These are phyloP conservation scores for Agrochola macilenta DNA, from an alignment of 2,888 invertebrate genomes.

Conservation along the genomic window DNA sequence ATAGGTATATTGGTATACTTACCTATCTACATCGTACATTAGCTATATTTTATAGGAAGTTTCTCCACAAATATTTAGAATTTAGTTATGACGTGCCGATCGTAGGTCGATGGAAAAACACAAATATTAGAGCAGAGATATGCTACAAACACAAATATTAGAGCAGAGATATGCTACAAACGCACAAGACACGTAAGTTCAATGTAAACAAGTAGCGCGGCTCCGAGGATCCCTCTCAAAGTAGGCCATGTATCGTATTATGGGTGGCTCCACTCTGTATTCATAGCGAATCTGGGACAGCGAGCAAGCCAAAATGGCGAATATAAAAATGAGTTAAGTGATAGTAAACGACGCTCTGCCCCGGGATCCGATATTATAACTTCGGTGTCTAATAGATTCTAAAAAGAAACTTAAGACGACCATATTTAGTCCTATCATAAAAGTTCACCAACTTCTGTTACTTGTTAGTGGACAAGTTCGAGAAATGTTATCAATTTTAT, in stretches of 20 bases:
- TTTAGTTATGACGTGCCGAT: constrained; percentile 16
- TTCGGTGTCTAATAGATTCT: constrained; percentile 82
- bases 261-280: constrained; percentile 81
- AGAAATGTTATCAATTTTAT: constrained; percentile 60
- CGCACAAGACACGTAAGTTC: constrained; percentile 63
- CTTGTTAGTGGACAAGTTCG: constrained; percentile 57
- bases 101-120: constrained; percentile 26
- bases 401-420: constrained; percentile 73
- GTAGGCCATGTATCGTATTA: constrained; percentile 84
- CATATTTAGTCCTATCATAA: constrained; percentile 74
- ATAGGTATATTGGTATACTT: neutral
- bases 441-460: constrained; percentile 68
- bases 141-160: constrained; percentile 43
- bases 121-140: constrained; percentile 31
- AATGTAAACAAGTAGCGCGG: constrained; percentile 76
- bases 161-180: constrained; percentile 26
- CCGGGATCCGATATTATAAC: constrained; percentile 80
- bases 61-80: constrained; percentile 23
- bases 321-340: constrained; percentile 88
- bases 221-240: constrained; percentile 76
- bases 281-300: constrained; percentile 84
- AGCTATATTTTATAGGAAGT: neutral
- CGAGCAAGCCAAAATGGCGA: constrained; percentile 84
- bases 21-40: neutral
- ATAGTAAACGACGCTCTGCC: constrained; percentile 83